These are phyloP conservation scores for Micromussa lordhowensis DNA, from an alignment of 92 coral and sea anemone genomes.

Conservation along the genomic window DNA sequence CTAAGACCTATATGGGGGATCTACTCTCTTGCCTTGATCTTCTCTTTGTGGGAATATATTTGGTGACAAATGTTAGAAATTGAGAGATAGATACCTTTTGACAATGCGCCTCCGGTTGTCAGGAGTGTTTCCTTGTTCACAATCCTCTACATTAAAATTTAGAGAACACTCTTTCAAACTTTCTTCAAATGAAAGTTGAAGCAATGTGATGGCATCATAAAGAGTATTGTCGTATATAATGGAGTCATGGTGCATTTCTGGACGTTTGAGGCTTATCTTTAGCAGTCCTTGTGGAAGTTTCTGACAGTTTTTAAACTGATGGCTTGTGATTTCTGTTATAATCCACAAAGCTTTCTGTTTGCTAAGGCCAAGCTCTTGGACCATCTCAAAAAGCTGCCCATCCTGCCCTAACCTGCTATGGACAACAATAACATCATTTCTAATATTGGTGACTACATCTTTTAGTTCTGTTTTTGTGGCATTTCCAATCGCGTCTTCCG, in stretches of 20 bases:
- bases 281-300: slow-evolving; percentile 52
- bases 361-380: background rate
- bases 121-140: background rate
- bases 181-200: slow-evolving; percentile 23
- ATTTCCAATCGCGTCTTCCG: slow-evolving; percentile 4
- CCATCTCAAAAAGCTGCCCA: background rate
- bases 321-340: slow-evolving; percentile 28
- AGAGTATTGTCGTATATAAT: background rate
- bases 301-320: background rate
- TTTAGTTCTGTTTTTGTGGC: background rate
- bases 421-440: slow-evolving; percentile 44
- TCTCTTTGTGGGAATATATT: too few relatives aligned
- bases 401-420: slow-evolving; percentile 2
- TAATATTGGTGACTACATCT: background rate
- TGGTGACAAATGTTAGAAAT: background rate
- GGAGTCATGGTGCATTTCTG: slow-evolving; percentile 1
- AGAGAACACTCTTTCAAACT: background rate
- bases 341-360: slow-evolving; percentile 34
- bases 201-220: background rate
- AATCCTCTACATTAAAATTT: background rate
- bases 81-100: slow-evolving; percentile 2
- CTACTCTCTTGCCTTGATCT: too few relatives aligned
- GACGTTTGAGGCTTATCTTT: slow-evolving; percentile 25
- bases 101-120: background rate
- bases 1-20: too few relatives aligned